Base-by-base conservation (phyloP, 2,797 vertebrate species). In the Xerus rutilus region DNA sequence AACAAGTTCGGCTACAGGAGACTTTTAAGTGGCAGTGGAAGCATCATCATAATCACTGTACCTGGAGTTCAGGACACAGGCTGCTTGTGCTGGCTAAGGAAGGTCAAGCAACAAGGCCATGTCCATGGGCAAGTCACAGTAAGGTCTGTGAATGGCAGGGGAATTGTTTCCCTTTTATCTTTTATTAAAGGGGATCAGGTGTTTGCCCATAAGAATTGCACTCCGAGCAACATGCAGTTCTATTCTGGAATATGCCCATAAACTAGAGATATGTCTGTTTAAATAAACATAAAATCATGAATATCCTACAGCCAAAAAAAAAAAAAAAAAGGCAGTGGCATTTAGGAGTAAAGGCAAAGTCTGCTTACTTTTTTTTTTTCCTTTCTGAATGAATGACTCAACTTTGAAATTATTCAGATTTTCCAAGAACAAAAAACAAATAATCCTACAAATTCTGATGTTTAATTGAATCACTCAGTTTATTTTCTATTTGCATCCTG, bases 151-250 rank as follows among this genome's bases (percentile, higher is more conserved):
- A 96, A 89, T 52, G 91, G 94, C 92, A 94, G 92, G 95, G 85
- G 94, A 97, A 97, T 97, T 25, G 6, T 97, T 98, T 98, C 94
- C 94, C 94, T 97, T 98, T 98, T 98, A 97, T 98, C 97, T 96
- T 97, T 98, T 98, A 98, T 98, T 98, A 98, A 98, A 98, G 97
- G 98, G 98, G 98, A 98, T 99, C 98, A 99, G 99, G 98, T 99
- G 99, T 98, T 99, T 98, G 98, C 98, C 98, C 98, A 97, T 96
- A 97, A 98, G 98, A 98, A 97, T 92, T 97, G 62, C 85, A 97
- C 98, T 98, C 93, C 83, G 85, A 98, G 98, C 98, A 97, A 98
- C 93, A 79, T 62, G 96, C 94, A 47, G 96, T 91, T 97, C 95
- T 91, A 45, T 72, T 95, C 97, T 96, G 89, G 97, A 98, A 98